Conservation (phyloP, 2,113 vertebrate species). For the cattle (Bos taurus) region ARS-UCD2.0 NC_037347.1:18874501-18875000, state of each 20-base stretch:
- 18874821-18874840: background rate
- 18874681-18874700: background rate
- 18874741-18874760: background rate
- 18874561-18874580: background rate
- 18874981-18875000: background rate
- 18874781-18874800: background rate
- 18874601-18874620: background rate
- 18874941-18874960: background rate
- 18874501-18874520: background rate
- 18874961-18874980: background rate
- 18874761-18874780: background rate
- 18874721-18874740: background rate
- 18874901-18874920: background rate
- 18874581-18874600: background rate
- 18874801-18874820: background rate
- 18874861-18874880: background rate
- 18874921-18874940: background rate
- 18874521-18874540: background rate
- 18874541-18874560: background rate
- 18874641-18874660: background rate
- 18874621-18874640: background rate
- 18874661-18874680: background rate
- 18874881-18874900: background rate
- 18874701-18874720: background rate
- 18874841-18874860: background rate